phyloP scores from a whole-genome alignment of 2,888 invertebrate species.

The Pomacea canaliculata region DNA sequence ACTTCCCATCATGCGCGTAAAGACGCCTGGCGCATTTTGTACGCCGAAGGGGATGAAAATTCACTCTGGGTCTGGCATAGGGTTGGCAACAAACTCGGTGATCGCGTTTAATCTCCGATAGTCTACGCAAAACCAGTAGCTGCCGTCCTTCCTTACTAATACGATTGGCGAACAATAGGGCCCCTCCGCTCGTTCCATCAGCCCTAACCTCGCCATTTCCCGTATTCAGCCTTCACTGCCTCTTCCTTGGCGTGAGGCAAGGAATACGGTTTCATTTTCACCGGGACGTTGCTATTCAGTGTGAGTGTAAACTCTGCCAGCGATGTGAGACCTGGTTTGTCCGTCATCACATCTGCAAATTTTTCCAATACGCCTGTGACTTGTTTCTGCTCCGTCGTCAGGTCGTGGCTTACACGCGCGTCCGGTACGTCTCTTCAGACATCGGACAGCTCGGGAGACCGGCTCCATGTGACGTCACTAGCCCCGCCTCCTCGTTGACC shows the following conservation, averaged over 20 bases:
- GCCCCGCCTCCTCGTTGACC: too few species aligned
- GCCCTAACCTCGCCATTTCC: conserved; percentile 24
- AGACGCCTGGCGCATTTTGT: too few species aligned
- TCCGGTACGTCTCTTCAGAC: too few species aligned
- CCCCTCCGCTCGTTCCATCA: conserved; percentile 12
- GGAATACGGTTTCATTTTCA: conserved; percentile 15
- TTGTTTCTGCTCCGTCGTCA: too few species aligned
- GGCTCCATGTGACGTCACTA: too few species aligned
- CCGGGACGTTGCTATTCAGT: conserved; percentile 1
- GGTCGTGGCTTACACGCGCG: too few species aligned
- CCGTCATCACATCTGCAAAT: too few species aligned
- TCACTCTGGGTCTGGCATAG: conserved; percentile 16
- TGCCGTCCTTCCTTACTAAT: conserved; percentile 12
- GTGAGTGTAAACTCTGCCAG: conserved; percentile 3
- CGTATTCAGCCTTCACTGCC: conserved; percentile 11
- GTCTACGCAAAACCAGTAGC: conserved; percentile 3
- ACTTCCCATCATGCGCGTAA: too few species aligned
- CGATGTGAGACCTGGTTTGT: too few species aligned
- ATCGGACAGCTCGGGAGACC: too few species aligned
- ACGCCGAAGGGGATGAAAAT: too few species aligned
- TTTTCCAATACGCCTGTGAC: too few species aligned
- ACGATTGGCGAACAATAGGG: conserved; percentile 6
- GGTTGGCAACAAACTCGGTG: conserved; percentile 36
- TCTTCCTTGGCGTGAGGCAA: not conserved
- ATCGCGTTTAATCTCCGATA: conserved; percentile 28